Conservation (phyloP, 2,113 vertebrate genomes). For the Nesogale talazaci region DNA sequence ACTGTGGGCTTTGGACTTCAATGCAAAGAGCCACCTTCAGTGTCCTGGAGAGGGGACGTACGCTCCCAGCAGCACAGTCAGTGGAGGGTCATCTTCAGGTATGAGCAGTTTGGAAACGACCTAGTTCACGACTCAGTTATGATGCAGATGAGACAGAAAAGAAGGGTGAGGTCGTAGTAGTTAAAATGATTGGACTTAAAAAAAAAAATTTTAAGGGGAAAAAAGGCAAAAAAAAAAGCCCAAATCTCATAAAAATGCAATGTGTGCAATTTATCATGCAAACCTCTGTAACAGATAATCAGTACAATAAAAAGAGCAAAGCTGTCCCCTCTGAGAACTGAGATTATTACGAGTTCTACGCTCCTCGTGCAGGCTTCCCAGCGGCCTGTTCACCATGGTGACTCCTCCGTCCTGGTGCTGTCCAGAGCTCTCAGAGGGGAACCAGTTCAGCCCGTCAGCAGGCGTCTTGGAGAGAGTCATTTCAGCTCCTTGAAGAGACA, state of each 20-base stretch:
- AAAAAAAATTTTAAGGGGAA: not conserved
- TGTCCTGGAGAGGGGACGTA: not conserved
- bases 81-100: too few relatives aligned
- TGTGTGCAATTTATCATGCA: not conserved
- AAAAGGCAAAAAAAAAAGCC: not conserved
- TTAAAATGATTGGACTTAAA: slow-evolving; percentile 30
- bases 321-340: not conserved
- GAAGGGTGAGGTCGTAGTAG: not conserved
- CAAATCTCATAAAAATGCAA: slow-evolving; percentile 13
- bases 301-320: slow-evolving; percentile 9
- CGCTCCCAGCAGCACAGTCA: not conserved
- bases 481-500: slow-evolving; percentile 56
- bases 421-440: slow-evolving; percentile 57
- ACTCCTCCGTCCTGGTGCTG: slow-evolving; percentile 49
- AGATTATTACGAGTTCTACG: not conserved
- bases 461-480: slow-evolving; percentile 53
- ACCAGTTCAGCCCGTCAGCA: slow-evolving; percentile 9
- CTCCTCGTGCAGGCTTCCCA: not conserved
- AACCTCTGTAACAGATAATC: not conserved
- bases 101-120: not conserved
- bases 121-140: not conserved
- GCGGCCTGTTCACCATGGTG: slow-evolving; percentile 39
- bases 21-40: not conserved
- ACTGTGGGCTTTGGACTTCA: not conserved
- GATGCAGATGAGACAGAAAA: slow-evolving; percentile 44